Base-by-base conservation (phyloP, 2,888 invertebrate genomes). In the Latheticus oryzae region DNA sequence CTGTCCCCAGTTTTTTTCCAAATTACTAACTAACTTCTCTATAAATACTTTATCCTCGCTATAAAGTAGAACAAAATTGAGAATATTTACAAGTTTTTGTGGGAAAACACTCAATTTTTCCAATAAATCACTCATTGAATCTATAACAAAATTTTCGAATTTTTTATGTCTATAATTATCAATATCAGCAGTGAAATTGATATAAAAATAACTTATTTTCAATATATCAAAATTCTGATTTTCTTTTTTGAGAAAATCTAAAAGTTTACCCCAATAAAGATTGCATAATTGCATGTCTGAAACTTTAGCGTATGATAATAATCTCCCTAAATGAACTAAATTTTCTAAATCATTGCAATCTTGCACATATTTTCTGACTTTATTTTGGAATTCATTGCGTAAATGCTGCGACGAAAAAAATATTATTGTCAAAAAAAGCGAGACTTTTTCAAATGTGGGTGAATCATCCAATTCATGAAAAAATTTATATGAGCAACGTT, bases 101-200 rank as follows among this genome's bases (percentile, higher is more conserved):
- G 83, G 80, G 47, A 79, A 70, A 11, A 78, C 60, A 9, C 77
- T 62, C 11, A 78, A 77, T 8, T 66, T 60, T 15, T 76, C 70
- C 1, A 80, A 70, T 50, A 76, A 74, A 2, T 71, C 58, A 63
- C 79, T 70, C 56, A 81, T 73, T 60, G 78, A 62, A 17, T 75
- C 68, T 11, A 78, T 70, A n/a, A 82, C 61, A 24, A 67, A 63
- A 7, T 74, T 76, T 64, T 85, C 85, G 56, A 84, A 76, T 3
- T 71, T 68, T n/a, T 67, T 62, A 62, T 82, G 78, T 0, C 83
- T 75, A 67, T 81, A 84, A 4, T 81, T 80, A 2, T 81, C 79
- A 1, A 83, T 67, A 66, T 83, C 82, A 47, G 79, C 80, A 60
- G 81, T 81, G 64, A 84, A 84, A 66, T 80, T 77, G 76, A 83